Conservation (phyloP, 1,140 invertebrate genomes). For the Samia ricini region DNA sequence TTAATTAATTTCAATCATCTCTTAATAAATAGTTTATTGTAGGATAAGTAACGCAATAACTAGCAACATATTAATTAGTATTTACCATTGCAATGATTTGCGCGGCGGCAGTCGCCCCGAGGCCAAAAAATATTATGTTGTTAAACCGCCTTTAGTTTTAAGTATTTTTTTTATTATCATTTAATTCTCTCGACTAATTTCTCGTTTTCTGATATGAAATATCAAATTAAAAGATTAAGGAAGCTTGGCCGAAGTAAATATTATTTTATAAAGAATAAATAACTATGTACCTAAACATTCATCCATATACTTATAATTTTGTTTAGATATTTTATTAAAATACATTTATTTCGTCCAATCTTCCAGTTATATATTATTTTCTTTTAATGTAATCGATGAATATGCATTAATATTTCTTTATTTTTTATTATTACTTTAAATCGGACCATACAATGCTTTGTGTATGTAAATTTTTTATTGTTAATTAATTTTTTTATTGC, state of each 20-base stretch:
- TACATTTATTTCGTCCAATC: constrained; percentile 4
- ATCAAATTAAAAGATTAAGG: background rate
- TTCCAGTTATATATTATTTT: background rate
- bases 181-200: constrained; percentile 2
- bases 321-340: background rate
- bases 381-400: constrained; percentile 1
- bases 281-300: no score
- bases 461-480: constrained; percentile 6
- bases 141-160: constrained; percentile 8
- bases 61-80: background rate
- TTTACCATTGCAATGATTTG: background rate
- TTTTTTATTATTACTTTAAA: constrained; percentile 3
- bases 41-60: constrained; percentile 1
- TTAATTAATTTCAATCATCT: background rate
- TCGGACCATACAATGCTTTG: constrained; percentile 7
- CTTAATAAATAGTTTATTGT: background rate
- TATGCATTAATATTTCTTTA: constrained; percentile 2
- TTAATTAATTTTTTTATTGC: background rate
- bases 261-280: background rate
- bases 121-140: constrained; percentile 11
- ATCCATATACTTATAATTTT: no score
- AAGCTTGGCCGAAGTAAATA: background rate
- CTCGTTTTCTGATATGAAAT: constrained; percentile 11
- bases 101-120: background rate
- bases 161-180: constrained; percentile 1